Percentiles rank a stretch among this genome's conserved stretches.
phyloP scores from a whole-genome alignment of 2,797 vertebrate species.

The Leuciscus waleckii region DNA sequence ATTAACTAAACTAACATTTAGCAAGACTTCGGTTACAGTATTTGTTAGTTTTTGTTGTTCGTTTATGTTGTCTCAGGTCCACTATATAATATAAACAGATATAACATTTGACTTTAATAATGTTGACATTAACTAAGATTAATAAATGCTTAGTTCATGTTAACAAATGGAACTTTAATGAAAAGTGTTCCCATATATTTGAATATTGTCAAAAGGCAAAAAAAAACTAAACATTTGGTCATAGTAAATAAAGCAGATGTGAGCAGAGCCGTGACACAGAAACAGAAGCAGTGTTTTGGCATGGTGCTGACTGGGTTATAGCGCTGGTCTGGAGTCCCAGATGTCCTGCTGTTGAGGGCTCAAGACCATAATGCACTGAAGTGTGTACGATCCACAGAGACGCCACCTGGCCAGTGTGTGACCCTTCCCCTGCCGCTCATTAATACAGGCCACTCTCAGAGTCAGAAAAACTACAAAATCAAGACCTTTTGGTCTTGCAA shows the following conservation, averaged over 20 bases:
- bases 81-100: not conserved
- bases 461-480: slow-evolving; percentile 1
- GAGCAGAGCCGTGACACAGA: slow-evolving; percentile 40
- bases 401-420: slow-evolving; percentile 48
- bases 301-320: slow-evolving; percentile 30
- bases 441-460: slow-evolving; percentile 17
- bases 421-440: slow-evolving; percentile 43
- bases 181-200: not conserved
- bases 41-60: not conserved
- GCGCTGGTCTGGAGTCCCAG: slow-evolving; percentile 36
- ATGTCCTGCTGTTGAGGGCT: slow-evolving; percentile 51
- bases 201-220: not conserved
- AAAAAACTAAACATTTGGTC: too few relatives aligned
- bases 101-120: not conserved
- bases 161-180: not conserved
- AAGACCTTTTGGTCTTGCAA: not conserved
- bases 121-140: not conserved
- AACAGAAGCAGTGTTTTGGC: slow-evolving; percentile 25
- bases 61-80: not conserved
- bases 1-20: not conserved
- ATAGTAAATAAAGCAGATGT: not conserved
- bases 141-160: not conserved
- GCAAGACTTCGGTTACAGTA: not conserved
- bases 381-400: slow-evolving; percentile 40
- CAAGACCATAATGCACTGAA: slow-evolving; percentile 31